Percentiles rank a stretch among this genome's conserved stretches.
phyloP scores from a whole-genome alignment of 1,140 invertebrate genomes.

The Agraylea sexmaculata region DNA sequence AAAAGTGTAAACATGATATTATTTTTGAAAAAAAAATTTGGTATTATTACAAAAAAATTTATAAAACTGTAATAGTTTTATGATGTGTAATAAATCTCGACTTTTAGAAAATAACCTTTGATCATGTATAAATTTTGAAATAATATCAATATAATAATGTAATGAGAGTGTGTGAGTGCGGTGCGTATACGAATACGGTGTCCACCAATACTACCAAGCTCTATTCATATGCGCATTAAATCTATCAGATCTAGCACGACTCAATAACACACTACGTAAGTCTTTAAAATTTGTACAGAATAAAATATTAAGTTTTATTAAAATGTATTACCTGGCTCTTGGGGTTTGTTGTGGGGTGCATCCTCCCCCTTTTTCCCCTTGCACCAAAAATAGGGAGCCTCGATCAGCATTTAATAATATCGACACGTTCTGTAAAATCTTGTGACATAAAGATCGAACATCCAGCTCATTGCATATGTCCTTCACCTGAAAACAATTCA shows the following conservation, averaged over 20 bases:
- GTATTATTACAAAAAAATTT: background rate
- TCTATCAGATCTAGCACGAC: too few relatives aligned
- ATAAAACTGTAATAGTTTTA: too few relatives aligned
- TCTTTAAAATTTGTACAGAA: too few relatives aligned
- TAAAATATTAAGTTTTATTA: too few relatives aligned
- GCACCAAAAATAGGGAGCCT: slow-evolving; percentile 86
- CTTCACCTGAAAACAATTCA: slow-evolving; percentile 56
- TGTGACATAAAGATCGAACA: slow-evolving; percentile 84
- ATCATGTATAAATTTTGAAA: slow-evolving; percentile 26
- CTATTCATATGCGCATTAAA: too few relatives aligned
- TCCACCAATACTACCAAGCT: too few relatives aligned
- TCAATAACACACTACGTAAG: too few relatives aligned
- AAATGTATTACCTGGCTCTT: slow-evolving; percentile 33
- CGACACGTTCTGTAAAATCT: slow-evolving; percentile 91
- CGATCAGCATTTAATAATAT: slow-evolving; percentile 84
- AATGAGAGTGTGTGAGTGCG: too few relatives aligned
- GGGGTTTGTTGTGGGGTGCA: slow-evolving; percentile 30
- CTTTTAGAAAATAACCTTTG: slow-evolving; percentile 24
- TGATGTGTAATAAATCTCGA: slow-evolving; percentile 26
- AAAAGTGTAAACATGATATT: background rate
- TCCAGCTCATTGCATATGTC: slow-evolving; percentile 95
- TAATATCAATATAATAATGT: slow-evolving; percentile 15
- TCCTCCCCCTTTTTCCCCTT: slow-evolving; percentile 51
- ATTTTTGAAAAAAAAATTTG: background rate
- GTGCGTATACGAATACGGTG: too few relatives aligned